These are phyloP conservation scores for Sabatieria punctata DNA, from an alignment of 2,888 invertebrate genomes.

Conservation along the genomic window DNA sequence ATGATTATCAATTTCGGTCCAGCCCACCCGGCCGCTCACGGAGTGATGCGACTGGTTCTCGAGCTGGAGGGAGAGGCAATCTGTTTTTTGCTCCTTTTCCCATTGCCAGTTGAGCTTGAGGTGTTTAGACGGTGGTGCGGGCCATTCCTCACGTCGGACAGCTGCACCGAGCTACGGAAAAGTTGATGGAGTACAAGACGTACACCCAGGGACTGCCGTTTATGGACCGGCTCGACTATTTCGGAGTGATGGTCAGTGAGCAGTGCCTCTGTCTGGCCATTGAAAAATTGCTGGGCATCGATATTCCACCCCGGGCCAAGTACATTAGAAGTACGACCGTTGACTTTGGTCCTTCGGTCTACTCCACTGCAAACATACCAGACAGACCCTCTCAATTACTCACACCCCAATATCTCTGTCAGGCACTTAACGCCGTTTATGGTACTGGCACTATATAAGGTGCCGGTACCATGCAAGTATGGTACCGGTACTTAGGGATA, in stretches of 20 bases:
- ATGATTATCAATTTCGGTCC: constrained; percentile 75
- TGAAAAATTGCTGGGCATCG: constrained; percentile 69
- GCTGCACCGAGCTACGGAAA: constrained; percentile 89
- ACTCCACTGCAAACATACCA: too few relatives aligned
- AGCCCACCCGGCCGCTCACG: constrained; percentile 85
- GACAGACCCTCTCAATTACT: too few relatives aligned
- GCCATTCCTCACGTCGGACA: constrained; percentile 95
- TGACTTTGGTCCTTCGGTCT: too few relatives aligned
- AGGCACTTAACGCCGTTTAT: too few relatives aligned
- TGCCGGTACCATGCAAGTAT: too few relatives aligned
- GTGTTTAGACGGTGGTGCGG: constrained; percentile 59
- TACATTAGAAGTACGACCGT: constrained; percentile 62
- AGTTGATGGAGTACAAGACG: constrained; percentile 93
- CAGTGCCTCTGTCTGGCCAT: constrained; percentile 88
- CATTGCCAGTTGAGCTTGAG: too few relatives aligned
- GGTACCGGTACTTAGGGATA: too few relatives aligned
- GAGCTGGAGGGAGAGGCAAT: constrained; percentile 63
- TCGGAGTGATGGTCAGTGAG: constrained; percentile 99
- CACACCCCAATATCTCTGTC: too few relatives aligned
- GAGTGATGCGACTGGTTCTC: constrained; percentile 64
- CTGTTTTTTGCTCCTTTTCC: background rate
- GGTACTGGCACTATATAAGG: too few relatives aligned
- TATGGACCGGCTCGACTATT: constrained; percentile 92
- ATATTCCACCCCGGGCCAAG: constrained; percentile 55
- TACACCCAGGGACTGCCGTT: constrained; percentile 93